Conservation (phyloP, 2,888 invertebrate genomes). For the Nomada hirtipes region DNA sequence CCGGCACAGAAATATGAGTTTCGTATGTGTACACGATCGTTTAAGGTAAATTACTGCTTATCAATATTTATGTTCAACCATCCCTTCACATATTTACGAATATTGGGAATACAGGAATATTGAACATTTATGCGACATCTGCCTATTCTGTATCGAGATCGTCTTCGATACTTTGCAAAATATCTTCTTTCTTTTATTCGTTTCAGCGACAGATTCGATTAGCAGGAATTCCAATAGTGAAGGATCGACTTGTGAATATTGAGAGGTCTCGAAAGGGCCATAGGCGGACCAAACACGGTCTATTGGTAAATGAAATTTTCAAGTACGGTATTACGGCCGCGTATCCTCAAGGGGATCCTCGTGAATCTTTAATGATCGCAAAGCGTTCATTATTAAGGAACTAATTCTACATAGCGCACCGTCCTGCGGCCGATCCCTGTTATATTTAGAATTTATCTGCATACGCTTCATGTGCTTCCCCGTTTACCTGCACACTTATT, state of each 20-base stretch:
- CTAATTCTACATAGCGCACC: slow-evolving; percentile 54
- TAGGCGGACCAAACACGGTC: slow-evolving; percentile 10
- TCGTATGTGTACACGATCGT: too few species aligned
- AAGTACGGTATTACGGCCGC: slow-evolving; percentile 34
- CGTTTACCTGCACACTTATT: neutral
- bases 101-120: too few species aligned
- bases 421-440: slow-evolving; percentile 3
- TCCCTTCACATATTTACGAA: too few species aligned
- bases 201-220: slow-evolving; percentile 24
- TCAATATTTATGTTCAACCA: too few species aligned
- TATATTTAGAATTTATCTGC: slow-evolving; percentile 37
- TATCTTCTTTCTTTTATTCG: neutral
- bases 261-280: slow-evolving; percentile 37
- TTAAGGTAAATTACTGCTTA: too few species aligned
- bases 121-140: too few species aligned
- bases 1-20: too few species aligned
- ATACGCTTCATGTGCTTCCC: neutral
- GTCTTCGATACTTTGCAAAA: too few species aligned
- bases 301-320: slow-evolving; percentile 62
- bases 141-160: too few species aligned
- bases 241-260: slow-evolving; percentile 37
- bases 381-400: slow-evolving; percentile 62
- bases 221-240: slow-evolving; percentile 18
- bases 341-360: slow-evolving; percentile 42
- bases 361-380: slow-evolving; percentile 54